A percentile compares a stretch with the other conserved stretches of the same genome.
phyloP scores from a whole-genome alignment of 1,140 invertebrate genomes.

The Achatina immaculata region DNA sequence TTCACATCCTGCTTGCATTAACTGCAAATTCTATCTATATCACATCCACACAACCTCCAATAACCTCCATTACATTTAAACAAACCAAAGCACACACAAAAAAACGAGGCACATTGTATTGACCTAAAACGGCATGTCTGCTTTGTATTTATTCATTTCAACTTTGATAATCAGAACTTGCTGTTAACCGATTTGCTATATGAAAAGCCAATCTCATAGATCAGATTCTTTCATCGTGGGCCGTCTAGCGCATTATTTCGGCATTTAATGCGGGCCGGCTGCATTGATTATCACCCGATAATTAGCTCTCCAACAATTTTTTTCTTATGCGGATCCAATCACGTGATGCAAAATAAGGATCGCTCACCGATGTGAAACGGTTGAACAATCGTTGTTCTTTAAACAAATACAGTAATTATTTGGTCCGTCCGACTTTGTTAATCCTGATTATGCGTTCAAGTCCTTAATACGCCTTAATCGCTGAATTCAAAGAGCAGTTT shows the following conservation, averaged over 20 bases:
- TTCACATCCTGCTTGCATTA: too few relatives aligned
- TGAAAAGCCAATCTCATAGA: conserved; percentile 4
- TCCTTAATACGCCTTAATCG: neutral
- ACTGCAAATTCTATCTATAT: too few relatives aligned
- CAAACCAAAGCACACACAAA: too few relatives aligned
- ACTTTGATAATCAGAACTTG: neutral
- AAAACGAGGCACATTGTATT: neutral
- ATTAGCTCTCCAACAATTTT: conserved; percentile 7
- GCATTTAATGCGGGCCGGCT: conserved; percentile 14
- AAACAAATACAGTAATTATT: neutral
- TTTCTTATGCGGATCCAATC: neutral
- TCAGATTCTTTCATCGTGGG: neutral
- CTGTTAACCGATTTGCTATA: neutral
- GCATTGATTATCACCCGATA: conserved; percentile 3
- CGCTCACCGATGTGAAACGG: neutral
- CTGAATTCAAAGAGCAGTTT: neutral
- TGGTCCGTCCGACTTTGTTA: neutral
- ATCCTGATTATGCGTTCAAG: neutral
- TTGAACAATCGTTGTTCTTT: neutral
- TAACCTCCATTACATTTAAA: too few relatives aligned
- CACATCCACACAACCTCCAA: too few relatives aligned
- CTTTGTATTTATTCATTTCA: neutral
- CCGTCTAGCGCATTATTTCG: neutral
- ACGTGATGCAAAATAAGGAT: neutral
- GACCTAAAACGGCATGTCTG: neutral